A percentile compares a stretch with the other conserved stretches of the same genome.
These are phyloP conservation scores for Peromyscus polionotus DNA, from an alignment of 2,113 vertebrate species.

Conservation along the genomic window DNA sequence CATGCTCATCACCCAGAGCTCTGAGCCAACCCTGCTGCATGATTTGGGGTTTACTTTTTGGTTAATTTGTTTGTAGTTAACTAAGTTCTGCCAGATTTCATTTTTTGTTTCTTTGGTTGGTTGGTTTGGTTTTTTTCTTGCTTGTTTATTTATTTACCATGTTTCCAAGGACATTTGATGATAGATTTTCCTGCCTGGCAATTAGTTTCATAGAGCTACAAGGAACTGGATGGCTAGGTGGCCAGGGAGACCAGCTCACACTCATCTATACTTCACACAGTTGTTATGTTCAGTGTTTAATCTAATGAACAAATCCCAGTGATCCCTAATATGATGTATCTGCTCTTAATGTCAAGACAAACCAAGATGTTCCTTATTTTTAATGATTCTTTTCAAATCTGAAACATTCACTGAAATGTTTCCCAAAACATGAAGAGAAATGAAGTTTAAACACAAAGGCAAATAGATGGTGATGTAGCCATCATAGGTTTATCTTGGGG, in stretches of 20 bases:
- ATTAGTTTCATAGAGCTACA: background rate
- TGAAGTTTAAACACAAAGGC: background rate
- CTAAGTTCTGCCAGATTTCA: background rate
- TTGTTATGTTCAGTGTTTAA: background rate
- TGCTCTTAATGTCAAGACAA: background rate
- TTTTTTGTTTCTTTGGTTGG: background rate
- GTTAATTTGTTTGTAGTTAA: background rate
- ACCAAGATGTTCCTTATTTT: background rate
- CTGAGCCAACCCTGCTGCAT: background rate
- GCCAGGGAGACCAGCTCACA: background rate
- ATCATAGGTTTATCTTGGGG: background rate
- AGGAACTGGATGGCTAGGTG: background rate
- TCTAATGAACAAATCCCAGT: background rate
- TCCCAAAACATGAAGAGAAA: constrained; percentile 2
- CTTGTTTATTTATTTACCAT: background rate
- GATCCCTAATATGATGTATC: background rate
- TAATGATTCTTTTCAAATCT: constrained; percentile 30
- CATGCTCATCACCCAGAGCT: no score
- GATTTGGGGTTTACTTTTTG: background rate
- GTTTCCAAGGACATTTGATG: background rate
- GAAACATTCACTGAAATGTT: background rate
- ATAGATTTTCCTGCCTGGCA: background rate
- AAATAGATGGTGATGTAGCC: background rate
- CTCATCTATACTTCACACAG: background rate
- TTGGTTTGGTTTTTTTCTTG: background rate